phyloP scores from a whole-genome alignment of 2,113 vertebrate species.

The Chionodraco myersi region DNA sequence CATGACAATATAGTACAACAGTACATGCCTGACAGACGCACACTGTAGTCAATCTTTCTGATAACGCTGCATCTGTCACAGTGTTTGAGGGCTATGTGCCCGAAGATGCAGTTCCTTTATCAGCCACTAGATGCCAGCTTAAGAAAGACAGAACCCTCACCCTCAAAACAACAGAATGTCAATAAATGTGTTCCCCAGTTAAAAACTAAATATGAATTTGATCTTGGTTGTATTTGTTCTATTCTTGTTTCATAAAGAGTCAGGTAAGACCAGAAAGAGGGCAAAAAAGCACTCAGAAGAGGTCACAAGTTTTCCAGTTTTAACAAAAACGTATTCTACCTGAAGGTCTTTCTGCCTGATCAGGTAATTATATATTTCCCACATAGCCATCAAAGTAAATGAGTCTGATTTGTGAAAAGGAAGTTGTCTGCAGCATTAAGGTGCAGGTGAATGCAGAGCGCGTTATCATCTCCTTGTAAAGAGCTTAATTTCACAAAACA shows the following conservation, averaged over 20 bases:
- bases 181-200: not conserved
- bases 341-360: not conserved
- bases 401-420: constrained; percentile 9
- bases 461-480: not conserved
- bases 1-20: not conserved
- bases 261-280: not conserved
- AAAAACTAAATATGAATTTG: not conserved
- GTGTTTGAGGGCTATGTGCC: not conserved
- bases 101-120: not conserved
- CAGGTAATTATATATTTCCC: not conserved
- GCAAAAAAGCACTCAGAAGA: not conserved
- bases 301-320: constrained; percentile 1
- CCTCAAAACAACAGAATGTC: not conserved
- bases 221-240: not conserved
- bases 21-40: not conserved
- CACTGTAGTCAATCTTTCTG: too few relatives aligned
- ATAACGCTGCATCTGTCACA: not conserved
- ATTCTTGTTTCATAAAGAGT: not conserved
- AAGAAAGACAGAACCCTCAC: not conserved
- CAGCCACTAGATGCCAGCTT: constrained; percentile 19
- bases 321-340: not conserved
- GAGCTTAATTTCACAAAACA: not conserved
- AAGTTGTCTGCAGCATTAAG: constrained; percentile 8
- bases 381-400: not conserved
- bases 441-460: not conserved